phyloP scores from a whole-genome alignment of 2,113 vertebrate genomes.

The Leucopsar rothschildi region DNA sequence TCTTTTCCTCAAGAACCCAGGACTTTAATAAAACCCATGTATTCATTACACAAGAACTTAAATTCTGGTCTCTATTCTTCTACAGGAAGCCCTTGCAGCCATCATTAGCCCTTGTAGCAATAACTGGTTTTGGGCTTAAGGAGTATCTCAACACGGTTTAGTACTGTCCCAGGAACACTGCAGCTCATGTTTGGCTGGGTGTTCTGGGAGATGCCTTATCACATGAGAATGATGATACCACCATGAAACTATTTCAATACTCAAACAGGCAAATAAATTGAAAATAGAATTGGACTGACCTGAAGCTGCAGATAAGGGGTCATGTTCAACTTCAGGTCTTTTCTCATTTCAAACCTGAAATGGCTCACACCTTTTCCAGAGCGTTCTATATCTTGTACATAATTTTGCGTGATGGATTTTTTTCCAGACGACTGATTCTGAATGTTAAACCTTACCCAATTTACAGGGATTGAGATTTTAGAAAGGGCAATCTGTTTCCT shows the following conservation, averaged over 20 bases:
- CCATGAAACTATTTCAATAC: not conserved
- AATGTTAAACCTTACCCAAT: not conserved
- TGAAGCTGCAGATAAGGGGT: not conserved
- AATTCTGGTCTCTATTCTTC: not conserved
- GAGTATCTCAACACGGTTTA: not conserved
- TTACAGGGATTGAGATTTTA: not conserved
- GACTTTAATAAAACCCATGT: not conserved
- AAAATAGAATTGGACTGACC: not conserved
- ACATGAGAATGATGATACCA: not conserved
- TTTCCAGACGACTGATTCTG: not conserved
- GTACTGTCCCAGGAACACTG: not conserved
- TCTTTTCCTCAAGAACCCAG: not conserved
- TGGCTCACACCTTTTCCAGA: not conserved
- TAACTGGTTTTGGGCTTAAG: not conserved
- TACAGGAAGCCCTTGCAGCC: not conserved
- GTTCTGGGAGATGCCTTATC: not conserved
- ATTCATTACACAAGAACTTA: not conserved
- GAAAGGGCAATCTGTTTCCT: not conserved
- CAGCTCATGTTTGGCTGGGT: not conserved
- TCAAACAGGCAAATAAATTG: not conserved
- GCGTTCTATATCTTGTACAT: not conserved
- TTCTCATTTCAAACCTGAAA: not conserved
- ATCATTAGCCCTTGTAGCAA: accelerated
- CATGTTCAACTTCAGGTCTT: not conserved
- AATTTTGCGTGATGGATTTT: not conserved